phyloP scores from a whole-genome alignment of 1,140 invertebrate genomes.

The Drosophila virilis region DNA sequence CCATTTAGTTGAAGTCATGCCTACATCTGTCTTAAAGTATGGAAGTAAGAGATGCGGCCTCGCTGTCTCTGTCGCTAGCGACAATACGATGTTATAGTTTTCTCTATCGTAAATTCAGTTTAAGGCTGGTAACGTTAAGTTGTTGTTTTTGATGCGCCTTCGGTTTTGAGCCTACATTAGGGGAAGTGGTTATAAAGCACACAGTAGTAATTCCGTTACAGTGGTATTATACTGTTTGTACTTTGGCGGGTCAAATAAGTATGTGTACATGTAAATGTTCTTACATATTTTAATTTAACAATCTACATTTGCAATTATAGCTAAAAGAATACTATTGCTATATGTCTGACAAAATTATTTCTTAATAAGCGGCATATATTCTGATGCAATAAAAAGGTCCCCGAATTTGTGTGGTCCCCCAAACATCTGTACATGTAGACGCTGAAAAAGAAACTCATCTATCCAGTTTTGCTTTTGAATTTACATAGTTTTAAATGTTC shows the following conservation, averaged over 20 bases:
- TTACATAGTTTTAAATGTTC: too few species aligned
- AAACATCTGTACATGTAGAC: too few species aligned
- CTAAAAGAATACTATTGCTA: too few species aligned
- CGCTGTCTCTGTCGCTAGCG: neutral
- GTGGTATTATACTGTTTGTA: neutral
- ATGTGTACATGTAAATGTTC: too few species aligned
- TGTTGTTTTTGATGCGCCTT: constrained; percentile 32
- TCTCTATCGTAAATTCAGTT: constrained; percentile 19
- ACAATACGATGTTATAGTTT: constrained; percentile 13
- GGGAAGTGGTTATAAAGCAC: constrained; percentile 17
- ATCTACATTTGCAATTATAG: too few species aligned
- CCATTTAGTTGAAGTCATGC: constrained; percentile 10
- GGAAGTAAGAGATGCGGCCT: neutral
- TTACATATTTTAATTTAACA: too few species aligned
- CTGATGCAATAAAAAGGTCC: too few species aligned
- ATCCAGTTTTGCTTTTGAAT: too few species aligned
- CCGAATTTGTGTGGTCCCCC: too few species aligned
- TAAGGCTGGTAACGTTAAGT: constrained; percentile 8
- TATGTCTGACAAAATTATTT: too few species aligned
- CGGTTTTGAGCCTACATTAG: constrained; percentile 28
- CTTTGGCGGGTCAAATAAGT: neutral
- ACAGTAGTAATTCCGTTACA: constrained; percentile 3
- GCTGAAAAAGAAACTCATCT: too few species aligned
- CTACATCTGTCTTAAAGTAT: neutral
- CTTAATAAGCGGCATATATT: too few species aligned